phyloP scores from a whole-genome alignment of 2,797 vertebrate species.

The Melanotaenia boesemani region DNA sequence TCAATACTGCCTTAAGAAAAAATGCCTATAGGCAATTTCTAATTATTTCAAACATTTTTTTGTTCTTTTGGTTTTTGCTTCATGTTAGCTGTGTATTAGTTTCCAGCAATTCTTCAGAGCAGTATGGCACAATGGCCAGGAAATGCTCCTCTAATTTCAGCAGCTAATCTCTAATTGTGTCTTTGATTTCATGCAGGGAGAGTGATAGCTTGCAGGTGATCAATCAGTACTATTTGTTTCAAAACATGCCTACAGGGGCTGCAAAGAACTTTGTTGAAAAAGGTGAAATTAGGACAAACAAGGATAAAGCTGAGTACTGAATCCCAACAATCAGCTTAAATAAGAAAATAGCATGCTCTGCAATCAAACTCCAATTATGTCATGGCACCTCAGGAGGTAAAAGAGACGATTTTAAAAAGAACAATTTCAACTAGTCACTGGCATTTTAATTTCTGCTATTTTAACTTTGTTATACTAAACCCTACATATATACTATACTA shows the following conservation, averaged over 20 bases:
- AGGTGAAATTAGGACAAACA: neutral
- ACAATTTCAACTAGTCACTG: no score
- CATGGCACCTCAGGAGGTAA: neutral
- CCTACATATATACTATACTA: no score
- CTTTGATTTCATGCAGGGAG: slow-evolving; percentile 8
- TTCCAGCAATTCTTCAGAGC: neutral
- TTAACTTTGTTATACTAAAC: no score
- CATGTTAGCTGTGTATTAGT: slow-evolving; percentile 1
- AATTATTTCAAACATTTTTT: neutral
- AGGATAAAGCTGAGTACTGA: neutral
- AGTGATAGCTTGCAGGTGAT: slow-evolving; percentile 3
- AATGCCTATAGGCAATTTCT: slow-evolving; percentile 4
- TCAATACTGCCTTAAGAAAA: slow-evolving; percentile 7
- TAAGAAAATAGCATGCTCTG: neutral
- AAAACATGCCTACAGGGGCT: slow-evolving; percentile 13
- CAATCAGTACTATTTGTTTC: slow-evolving; percentile 4
- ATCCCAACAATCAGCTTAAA: neutral
- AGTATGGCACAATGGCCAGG: neutral
- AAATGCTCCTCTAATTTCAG: neutral
- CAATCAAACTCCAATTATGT: neutral
- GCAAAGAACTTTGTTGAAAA: neutral
- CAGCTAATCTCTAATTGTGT: slow-evolving; percentile 11
- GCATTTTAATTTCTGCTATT: no score
- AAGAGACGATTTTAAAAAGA: neutral
- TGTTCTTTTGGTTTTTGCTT: neutral